These are phyloP conservation scores for Drosophila planitibia DNA, from an alignment of 2,888 invertebrate genomes.

Conservation along the genomic window DNA sequence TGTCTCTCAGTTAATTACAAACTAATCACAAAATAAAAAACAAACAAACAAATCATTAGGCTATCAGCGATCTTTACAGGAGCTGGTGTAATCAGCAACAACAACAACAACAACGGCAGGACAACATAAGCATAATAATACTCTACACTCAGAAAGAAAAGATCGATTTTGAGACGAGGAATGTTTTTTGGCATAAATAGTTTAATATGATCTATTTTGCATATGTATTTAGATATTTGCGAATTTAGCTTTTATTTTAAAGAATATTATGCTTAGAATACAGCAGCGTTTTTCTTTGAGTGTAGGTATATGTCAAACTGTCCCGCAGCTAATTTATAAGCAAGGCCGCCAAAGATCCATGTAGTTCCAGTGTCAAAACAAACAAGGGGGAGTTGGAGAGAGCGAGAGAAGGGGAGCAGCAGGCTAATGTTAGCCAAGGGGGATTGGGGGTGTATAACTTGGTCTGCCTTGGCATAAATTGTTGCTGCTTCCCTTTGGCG, in stretches of 20 bases:
- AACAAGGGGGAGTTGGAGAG: constrained; percentile 36
- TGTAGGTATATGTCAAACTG: constrained; percentile 68
- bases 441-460: constrained; percentile 9
- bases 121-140: constrained; percentile 26
- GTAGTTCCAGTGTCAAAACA: constrained; percentile 74
- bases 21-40: constrained; percentile 59
- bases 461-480: constrained; percentile 72
- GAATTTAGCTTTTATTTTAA: not conserved
- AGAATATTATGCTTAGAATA: not conserved
- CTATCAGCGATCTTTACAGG: constrained; percentile 71
- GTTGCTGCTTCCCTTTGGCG: constrained; percentile 59
- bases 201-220: not conserved
- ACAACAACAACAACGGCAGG: constrained; percentile 7
- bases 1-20: constrained; percentile 68
- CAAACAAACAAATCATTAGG: constrained; percentile 71
- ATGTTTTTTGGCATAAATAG: not conserved
- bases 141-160: not conserved
- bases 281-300: not conserved
- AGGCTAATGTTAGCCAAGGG: not conserved
- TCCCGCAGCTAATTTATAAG: constrained; percentile 70
- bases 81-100: constrained; percentile 26
- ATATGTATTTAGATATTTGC: not conserved
- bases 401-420: not conserved
- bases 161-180: not conserved
- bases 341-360: constrained; percentile 68